phyloP scores from a whole-genome alignment of 2,797 vertebrate species.

The Pangasius djambal region DNA sequence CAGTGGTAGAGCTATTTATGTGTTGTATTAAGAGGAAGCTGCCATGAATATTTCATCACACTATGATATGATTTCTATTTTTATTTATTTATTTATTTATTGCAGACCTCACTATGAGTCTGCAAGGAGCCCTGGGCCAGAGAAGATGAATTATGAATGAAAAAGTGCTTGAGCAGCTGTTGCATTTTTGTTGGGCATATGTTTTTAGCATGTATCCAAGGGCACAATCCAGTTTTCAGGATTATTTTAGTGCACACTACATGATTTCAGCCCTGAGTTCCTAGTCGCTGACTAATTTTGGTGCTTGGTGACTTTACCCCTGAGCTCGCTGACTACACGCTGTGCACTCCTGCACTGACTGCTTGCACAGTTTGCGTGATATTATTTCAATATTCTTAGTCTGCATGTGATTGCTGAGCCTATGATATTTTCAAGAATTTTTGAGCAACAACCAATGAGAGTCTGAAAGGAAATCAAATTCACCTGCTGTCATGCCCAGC shows the following conservation, averaged over 20 bases:
- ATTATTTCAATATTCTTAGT: background rate
- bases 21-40: slow-evolving; percentile 12
- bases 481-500: background rate
- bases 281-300: background rate
- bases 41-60: slow-evolving; percentile 54
- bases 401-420: background rate
- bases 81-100: slow-evolving; percentile 33
- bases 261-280: background rate
- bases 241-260: background rate
- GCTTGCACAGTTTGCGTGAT: background rate
- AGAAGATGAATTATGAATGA: slow-evolving; percentile 56
- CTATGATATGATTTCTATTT: slow-evolving; percentile 40
- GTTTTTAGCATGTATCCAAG: slow-evolving; percentile 17
- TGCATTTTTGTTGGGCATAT: slow-evolving; percentile 14
- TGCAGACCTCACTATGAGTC: slow-evolving; percentile 40
- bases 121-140: slow-evolving; percentile 41
- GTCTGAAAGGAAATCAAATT: background rate
- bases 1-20: slow-evolving; percentile 1
- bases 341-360: background rate
- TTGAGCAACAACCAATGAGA: background rate
- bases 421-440: background rate
- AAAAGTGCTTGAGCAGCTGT: slow-evolving; percentile 24
- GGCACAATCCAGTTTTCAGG: background rate
- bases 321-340: background rate
- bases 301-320: background rate